These are phyloP conservation scores for Phalloptychus januarius DNA, from an alignment of 2,797 vertebrate species.

Conservation along the genomic window DNA sequence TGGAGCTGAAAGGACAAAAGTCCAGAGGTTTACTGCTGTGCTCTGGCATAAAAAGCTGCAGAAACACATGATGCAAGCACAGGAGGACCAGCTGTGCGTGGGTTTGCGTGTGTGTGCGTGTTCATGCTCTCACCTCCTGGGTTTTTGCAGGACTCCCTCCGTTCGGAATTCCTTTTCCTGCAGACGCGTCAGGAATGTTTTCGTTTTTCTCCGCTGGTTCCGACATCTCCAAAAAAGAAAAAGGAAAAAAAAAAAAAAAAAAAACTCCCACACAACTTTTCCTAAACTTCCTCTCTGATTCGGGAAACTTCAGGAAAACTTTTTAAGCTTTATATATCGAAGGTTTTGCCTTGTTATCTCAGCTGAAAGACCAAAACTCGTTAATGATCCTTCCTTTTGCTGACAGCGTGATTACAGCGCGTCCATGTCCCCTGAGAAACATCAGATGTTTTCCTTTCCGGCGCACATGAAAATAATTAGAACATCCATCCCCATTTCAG, in stretches of 20 bases:
- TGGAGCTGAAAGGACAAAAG: slow-evolving; percentile 22
- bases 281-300: neutral
- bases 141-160: slow-evolving; percentile 51
- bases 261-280: neutral
- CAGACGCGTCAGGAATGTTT: slow-evolving; percentile 29
- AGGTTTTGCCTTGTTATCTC: neutral
- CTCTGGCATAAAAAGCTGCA: neutral
- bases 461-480: neutral
- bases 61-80: neutral
- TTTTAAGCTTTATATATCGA: neutral
- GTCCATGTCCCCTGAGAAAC: neutral
- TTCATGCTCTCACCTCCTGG: slow-evolving; percentile 58
- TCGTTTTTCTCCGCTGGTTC: slow-evolving; percentile 29
- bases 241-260: neutral
- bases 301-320: neutral
- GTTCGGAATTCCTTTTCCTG: slow-evolving; percentile 45
- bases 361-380: neutral
- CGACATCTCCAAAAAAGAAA: slow-evolving; percentile 47
- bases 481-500: neutral
- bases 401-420: slow-evolving; percentile 6
- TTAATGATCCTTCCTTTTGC: neutral
- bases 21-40: slow-evolving; percentile 26
- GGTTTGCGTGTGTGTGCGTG: neutral
- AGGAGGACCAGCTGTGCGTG: neutral
- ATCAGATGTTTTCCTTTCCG: slow-evolving; percentile 14